phyloP scores from a whole-genome alignment of 2,888 invertebrate species.

The Drosophila subquinaria region DNA sequence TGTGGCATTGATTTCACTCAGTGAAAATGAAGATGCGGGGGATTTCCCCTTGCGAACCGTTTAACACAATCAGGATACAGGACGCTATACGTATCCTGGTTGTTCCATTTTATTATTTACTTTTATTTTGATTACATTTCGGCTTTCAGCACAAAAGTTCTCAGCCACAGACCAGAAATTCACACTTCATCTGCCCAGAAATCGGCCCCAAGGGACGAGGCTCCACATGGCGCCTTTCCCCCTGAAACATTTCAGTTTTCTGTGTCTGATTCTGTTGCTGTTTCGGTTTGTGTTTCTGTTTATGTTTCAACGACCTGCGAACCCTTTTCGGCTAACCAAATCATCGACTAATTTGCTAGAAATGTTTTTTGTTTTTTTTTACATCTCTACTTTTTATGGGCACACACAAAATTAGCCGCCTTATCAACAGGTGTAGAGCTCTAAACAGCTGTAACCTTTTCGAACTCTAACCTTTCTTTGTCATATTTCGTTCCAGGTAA shows the following conservation, averaged over 20 bases:
- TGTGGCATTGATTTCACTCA: constrained; percentile 76
- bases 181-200: constrained; percentile 66
- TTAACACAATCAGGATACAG: constrained; percentile 67
- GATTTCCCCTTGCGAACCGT: constrained; percentile 45
- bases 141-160: constrained; percentile 55
- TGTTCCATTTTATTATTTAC: constrained; percentile 67
- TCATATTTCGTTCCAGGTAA: constrained; percentile 69
- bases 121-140: constrained; percentile 78
- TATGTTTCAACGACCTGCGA: constrained; percentile 9
- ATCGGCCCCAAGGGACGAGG: constrained; percentile 41
- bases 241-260: constrained; percentile 3
- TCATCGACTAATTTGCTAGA: constrained; percentile 68
- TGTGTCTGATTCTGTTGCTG: neutral
- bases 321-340: constrained; percentile 55
- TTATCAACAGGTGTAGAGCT: constrained; percentile 71
- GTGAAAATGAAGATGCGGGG: neutral
- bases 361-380: constrained; percentile 9
- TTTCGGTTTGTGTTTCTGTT: constrained; percentile 10
- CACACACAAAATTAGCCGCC: constrained; percentile 70
- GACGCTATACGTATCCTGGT: constrained; percentile 6
- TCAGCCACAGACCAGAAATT: constrained; percentile 50
- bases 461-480: constrained; percentile 43
- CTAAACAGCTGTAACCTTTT: constrained; percentile 53
- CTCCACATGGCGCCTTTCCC: constrained; percentile 24
- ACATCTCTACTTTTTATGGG: constrained; percentile 42